phyloP scores from a whole-genome alignment of 2,113 vertebrate species.

The Nesogale talazaci region DNA sequence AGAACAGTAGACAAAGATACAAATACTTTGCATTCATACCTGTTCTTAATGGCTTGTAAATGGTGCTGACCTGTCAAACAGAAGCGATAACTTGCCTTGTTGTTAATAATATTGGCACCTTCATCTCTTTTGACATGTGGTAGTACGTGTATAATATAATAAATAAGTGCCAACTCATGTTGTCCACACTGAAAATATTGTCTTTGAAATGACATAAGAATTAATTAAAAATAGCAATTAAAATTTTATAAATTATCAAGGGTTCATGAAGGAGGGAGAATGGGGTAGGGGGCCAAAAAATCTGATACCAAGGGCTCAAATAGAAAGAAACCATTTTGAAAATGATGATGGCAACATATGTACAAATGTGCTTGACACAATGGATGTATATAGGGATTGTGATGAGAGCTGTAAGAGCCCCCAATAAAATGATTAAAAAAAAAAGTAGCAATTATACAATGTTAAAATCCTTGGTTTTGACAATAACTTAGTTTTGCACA shows the following conservation, averaged over 20 bases:
- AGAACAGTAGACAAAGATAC: too few relatives aligned
- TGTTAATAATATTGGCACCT: background rate
- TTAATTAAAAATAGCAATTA: conserved; percentile 27
- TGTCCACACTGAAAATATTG: conserved; percentile 25
- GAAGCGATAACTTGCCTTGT: too few relatives aligned
- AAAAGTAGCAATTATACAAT: background rate
- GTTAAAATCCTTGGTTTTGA: conserved; percentile 35
- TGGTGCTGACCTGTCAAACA: background rate
- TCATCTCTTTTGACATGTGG: background rate
- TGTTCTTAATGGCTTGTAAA: background rate
- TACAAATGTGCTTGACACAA: too few relatives aligned
- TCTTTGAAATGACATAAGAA: conserved; percentile 49
- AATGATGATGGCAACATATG: too few relatives aligned
- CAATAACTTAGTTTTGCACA: conserved; percentile 51
- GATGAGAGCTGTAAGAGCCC: too few relatives aligned
- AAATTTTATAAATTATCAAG: background rate
- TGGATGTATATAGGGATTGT: too few relatives aligned
- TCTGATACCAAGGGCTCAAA: too few relatives aligned
- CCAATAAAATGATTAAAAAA: conserved; percentile 43
- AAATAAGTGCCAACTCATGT: background rate
- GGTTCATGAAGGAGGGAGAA: too few relatives aligned
- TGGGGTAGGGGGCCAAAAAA: too few relatives aligned
- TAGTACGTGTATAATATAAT: background rate
- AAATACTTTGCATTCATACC: background rate
- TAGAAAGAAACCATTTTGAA: too few relatives aligned